phyloP scores from a whole-genome alignment of 2,888 invertebrate species.

The Tenodera sinensis region DNA sequence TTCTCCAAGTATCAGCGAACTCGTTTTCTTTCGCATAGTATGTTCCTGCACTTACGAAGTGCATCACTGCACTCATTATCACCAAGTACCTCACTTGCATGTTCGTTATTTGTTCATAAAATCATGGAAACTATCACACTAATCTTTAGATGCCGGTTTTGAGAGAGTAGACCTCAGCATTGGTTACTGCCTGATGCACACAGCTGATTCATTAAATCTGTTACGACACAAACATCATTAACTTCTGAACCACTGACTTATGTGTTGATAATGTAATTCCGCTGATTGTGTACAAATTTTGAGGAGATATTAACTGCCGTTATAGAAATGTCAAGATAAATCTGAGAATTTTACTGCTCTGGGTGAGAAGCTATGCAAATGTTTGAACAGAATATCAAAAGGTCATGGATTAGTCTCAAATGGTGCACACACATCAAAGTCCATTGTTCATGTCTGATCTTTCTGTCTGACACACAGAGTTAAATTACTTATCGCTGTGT shows the following conservation, averaged over 20 bases:
- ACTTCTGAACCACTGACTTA: too few species aligned
- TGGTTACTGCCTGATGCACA: too few species aligned
- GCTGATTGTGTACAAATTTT: background rate
- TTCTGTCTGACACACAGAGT: too few species aligned
- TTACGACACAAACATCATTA: too few species aligned
- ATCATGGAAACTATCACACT: too few species aligned
- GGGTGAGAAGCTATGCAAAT: background rate
- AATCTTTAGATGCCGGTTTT: too few species aligned
- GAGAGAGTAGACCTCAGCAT: too few species aligned
- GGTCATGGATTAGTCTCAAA: background rate
- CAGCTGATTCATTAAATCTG: too few species aligned
- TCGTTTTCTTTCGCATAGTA: background rate
- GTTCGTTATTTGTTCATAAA: background rate
- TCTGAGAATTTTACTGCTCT: background rate
- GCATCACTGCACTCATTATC: background rate
- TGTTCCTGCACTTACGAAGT: background rate
- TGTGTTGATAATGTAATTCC: too few species aligned
- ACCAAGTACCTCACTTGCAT: background rate
- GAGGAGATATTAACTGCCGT: background rate
- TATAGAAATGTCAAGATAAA: background rate
- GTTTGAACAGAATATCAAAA: background rate
- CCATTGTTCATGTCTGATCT: too few species aligned
- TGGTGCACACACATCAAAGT: background rate
- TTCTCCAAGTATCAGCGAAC: background rate
- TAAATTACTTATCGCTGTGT: too few species aligned